Evolutionary conservation across 23 tunicate genomes (phyloP).

Genomic region (Botrylloides violaceus): DNA sequence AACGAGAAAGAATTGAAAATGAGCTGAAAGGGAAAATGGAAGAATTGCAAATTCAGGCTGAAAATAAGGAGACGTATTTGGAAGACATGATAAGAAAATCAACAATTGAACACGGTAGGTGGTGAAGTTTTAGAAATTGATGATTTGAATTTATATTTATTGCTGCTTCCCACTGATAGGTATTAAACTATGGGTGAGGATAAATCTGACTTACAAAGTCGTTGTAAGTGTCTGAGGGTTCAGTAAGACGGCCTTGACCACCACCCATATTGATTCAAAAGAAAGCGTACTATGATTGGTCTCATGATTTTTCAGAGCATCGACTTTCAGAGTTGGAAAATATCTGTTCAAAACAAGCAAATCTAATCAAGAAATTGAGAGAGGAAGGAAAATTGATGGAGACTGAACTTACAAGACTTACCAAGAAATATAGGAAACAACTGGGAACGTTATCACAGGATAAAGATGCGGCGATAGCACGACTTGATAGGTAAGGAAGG

Average conservation of each 20-base stretch:
- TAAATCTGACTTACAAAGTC: too few species aligned
- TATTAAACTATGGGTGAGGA: too few species aligned
- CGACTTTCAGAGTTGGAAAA: constrained; percentile 44
- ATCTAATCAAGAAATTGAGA: constrained; percentile 30
- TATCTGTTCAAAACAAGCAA: constrained; percentile 49
- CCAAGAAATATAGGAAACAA: constrained; percentile 51
- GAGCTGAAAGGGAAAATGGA: background rate
- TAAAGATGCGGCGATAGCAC: constrained; percentile 23
- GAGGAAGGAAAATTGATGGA: constrained; percentile 50
- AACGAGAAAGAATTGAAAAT: background rate
- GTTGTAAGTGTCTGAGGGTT: too few species aligned
- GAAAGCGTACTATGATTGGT: background rate
- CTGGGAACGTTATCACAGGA: constrained; percentile 49
- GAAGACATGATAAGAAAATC: constrained; percentile 11
- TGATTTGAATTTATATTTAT: too few species aligned
- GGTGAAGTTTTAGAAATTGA: too few species aligned
- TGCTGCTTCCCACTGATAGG: too few species aligned
- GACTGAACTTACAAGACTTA: constrained; percentile 18
- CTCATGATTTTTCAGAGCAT: constrained; percentile 26
- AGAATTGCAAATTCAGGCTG: background rate
- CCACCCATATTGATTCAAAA: background rate
- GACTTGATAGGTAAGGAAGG: constrained; percentile 17
- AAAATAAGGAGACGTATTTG: constrained; percentile 10
- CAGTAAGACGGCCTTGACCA: too few species aligned
- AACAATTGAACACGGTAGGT: background rate